Conservation (phyloP, 2,797 vertebrate species). For the Paguma larvata region DNA sequence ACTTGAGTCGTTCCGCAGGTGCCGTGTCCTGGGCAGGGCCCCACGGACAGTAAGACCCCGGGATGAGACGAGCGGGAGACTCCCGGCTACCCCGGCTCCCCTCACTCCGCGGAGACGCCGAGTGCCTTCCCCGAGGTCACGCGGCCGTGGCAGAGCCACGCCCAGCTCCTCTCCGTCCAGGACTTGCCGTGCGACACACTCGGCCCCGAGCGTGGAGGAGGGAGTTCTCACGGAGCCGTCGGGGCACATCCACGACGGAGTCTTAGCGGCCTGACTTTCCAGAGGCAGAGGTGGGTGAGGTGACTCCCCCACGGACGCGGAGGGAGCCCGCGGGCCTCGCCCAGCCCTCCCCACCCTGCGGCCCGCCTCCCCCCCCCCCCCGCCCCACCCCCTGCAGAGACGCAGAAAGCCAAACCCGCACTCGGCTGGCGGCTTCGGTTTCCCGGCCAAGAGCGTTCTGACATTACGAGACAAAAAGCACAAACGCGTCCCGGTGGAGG, state of each 20-base stretch:
- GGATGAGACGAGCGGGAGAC: neutral
- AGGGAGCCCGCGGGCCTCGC: fast-evolving
- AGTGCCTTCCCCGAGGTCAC: neutral
- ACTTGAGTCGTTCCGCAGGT: neutral
- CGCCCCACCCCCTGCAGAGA: too few relatives aligned
- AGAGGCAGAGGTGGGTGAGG: neutral
- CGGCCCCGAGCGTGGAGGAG: neutral
- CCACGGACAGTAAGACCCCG: neutral
- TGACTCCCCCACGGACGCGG: neutral
- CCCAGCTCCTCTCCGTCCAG: neutral
- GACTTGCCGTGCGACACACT: neutral
- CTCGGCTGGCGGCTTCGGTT: neutral
- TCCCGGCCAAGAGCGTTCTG: conserved; percentile 31
- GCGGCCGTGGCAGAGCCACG: neutral
- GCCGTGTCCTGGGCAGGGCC: neutral
- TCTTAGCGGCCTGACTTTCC: neutral
- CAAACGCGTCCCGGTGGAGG: neutral
- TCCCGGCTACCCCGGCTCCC: neutral
- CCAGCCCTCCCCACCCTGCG: neutral
- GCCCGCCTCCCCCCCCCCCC: fast-evolving
- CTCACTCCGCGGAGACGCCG: neutral
- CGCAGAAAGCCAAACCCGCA: neutral
- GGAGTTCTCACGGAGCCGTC: fast-evolving
- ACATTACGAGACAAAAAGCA: conserved; percentile 55
- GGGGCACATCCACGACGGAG: neutral